A percentile compares a stretch with the other conserved stretches of the same genome.
phyloP scores from a whole-genome alignment of 2,888 invertebrate genomes.

The Asteroscopus sphinx region DNA sequence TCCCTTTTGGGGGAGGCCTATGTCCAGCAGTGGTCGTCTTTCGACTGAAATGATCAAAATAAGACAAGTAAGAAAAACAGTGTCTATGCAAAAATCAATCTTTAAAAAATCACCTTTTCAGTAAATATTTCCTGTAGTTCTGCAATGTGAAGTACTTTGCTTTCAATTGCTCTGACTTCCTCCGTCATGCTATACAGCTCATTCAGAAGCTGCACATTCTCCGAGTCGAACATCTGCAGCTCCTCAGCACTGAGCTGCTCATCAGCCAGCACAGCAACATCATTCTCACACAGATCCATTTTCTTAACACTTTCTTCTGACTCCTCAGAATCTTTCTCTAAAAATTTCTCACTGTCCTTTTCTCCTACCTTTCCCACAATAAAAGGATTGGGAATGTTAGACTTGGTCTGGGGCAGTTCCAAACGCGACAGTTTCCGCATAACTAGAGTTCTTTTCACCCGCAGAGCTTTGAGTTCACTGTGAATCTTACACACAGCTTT shows the following conservation, averaged over 20 bases:
- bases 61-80: no score
- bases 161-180: constrained; percentile 97
- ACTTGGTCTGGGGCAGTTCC: constrained; percentile 81
- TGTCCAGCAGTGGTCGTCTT: no score
- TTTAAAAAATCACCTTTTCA: constrained; percentile 93
- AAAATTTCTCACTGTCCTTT: constrained; percentile 61
- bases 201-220: constrained; percentile 96
- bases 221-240: constrained; percentile 97
- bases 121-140: constrained; percentile 98
- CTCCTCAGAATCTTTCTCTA: constrained; percentile 61
- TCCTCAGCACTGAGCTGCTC: constrained; percentile 95
- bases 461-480: constrained; percentile 95
- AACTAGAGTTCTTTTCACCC: constrained; percentile 96
- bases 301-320: constrained; percentile 71
- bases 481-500: constrained; percentile 96
- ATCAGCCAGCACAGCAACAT: constrained; percentile 85
- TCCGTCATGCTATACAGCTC: constrained; percentile 96
- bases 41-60: no score
- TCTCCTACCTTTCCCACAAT: constrained; percentile 67
- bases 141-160: constrained; percentile 98
- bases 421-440: constrained; percentile 94
- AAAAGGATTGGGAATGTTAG: constrained; percentile 77
- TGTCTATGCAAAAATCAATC: no score
- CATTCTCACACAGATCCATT: constrained; percentile 81
- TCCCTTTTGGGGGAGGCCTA: no score